Base-by-base conservation (phyloP, 2,888 invertebrate genomes). In the Pseudeuparius sepicola region DNA sequence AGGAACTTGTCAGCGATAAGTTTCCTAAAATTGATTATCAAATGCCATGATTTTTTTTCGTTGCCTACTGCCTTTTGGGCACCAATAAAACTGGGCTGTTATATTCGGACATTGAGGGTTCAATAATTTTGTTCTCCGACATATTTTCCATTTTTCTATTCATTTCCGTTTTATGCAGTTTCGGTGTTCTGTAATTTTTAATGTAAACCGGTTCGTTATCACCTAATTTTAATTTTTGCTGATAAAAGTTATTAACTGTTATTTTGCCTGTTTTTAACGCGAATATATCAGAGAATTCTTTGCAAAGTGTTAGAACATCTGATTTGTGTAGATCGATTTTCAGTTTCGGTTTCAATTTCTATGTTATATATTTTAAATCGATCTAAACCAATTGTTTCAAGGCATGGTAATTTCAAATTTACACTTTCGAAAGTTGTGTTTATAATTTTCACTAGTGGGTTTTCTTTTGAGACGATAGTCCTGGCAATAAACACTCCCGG, bases 81-180 rank as follows among this genome's bases (percentile, higher is more conserved):
- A 50, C 49, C 2, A 51, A 13, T 24, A 47, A 25, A 12, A 49
- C 31, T 50, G n/a, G n/a, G n/a, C n/a, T n/a, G n/a, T n/a, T n/a
- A n/a, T n/a, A n/a, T n/a, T n/a, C n/a, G n/a, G n/a, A n/a, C n/a
- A n/a, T n/a, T n/a, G n/a, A n/a, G n/a, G n/a, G n/a, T n/a, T n/a
- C n/a, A n/a, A n/a, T n/a, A n/a, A n/a, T n/a, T n/a, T n/a, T n/a
- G n/a, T n/a, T n/a, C n/a, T n/a, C n/a, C n/a, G n/a, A n/a, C n/a
- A 44, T 10, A 45, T 45, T 11, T 39, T 41, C 12, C 36, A 47
- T 40, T 31, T 42, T 40, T 4, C 40, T 7, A 20, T 44, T 40
- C 4, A 49, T 39, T 37, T 49, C 47, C 4, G 18, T 23, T 31
- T 37, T 45, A 23, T 43, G 42, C 9, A 32, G 6, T 14, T 44